phyloP scores from a whole-genome alignment of 1,140 invertebrate species.

The Drosophila aff. region DNA sequence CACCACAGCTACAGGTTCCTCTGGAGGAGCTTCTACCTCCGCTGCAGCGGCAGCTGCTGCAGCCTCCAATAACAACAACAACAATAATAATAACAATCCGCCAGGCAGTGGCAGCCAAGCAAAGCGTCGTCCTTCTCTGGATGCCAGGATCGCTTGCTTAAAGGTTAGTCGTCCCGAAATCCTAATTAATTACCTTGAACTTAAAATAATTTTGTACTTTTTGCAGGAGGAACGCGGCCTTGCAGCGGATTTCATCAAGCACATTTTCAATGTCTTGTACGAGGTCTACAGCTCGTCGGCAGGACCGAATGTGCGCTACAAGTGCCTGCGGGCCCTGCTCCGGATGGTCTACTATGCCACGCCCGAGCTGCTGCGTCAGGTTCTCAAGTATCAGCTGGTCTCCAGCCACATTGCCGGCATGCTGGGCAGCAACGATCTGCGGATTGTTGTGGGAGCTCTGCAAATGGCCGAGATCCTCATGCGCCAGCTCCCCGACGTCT shows the following conservation, averaged over 20 bases:
- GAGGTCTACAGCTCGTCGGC: slow-evolving; percentile 99
- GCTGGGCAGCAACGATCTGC: slow-evolving; percentile 97
- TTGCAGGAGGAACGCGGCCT: slow-evolving; percentile 88
- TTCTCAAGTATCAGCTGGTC: slow-evolving; percentile 96
- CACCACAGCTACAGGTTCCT: slow-evolving; percentile 28
- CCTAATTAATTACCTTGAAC: background rate
- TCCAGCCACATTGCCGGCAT: slow-evolving; percentile 99
- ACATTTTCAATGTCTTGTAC: slow-evolving; percentile 96
- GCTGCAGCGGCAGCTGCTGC: slow-evolving; percentile 33
- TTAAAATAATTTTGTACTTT: no score
- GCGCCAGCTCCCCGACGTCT: slow-evolving; percentile 97
- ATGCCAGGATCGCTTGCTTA: slow-evolving; percentile 89
- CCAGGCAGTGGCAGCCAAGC: slow-evolving; percentile 14
- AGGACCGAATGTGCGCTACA: slow-evolving; percentile 98
- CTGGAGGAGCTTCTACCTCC: slow-evolving; percentile 47
- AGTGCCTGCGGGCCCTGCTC: slow-evolving; percentile 97
- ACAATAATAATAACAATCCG: slow-evolving; percentile 48
- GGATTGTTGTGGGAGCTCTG: slow-evolving; percentile 98
- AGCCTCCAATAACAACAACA: slow-evolving; percentile 46
- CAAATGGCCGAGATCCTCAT: slow-evolving; percentile 98
- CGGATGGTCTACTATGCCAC: slow-evolving; percentile 98
- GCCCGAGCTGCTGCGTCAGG: slow-evolving; percentile 93
- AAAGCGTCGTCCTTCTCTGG: slow-evolving; percentile 84
- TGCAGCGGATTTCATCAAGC: slow-evolving; percentile 92
- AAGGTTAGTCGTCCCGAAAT: slow-evolving; percentile 48